A percentile compares a stretch with the other conserved stretches of the same genome.
phyloP scores from a whole-genome alignment of 2,888 invertebrate genomes.

The Anarsia innoxiella region DNA sequence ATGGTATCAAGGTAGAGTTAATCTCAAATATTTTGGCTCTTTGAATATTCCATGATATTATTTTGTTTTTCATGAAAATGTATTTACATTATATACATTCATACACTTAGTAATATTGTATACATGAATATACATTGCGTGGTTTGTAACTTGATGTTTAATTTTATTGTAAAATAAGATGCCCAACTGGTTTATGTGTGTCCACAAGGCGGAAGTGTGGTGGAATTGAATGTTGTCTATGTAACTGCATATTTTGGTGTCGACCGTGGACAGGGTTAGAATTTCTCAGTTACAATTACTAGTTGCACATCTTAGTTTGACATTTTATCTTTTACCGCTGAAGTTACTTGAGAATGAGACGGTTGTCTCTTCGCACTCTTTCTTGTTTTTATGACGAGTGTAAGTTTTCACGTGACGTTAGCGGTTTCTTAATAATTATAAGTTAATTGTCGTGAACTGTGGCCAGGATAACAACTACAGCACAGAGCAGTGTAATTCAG shows the following conservation, averaged over 20 bases:
- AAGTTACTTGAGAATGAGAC: slow-evolving; percentile 57
- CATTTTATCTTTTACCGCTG: slow-evolving; percentile 53
- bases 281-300: slow-evolving; percentile 45
- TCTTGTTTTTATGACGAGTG: slow-evolving; percentile 43
- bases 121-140: slow-evolving; percentile 74
- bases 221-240: slow-evolving; percentile 48
- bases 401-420: slow-evolving; percentile 57
- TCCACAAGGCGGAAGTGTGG: slow-evolving; percentile 41
- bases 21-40: slow-evolving; percentile 75
- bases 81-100: slow-evolving; percentile 73
- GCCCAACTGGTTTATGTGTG: slow-evolving; percentile 60
- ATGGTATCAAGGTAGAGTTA: slow-evolving; percentile 74
- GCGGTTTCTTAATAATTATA: slow-evolving; percentile 62
- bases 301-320: slow-evolving; percentile 71
- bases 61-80: slow-evolving; percentile 73
- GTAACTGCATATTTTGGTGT: slow-evolving; percentile 30
- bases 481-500: slow-evolving; percentile 69
- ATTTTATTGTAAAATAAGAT: slow-evolving; percentile 70
- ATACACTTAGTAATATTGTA: slow-evolving; percentile 73
- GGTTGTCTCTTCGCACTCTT: slow-evolving; percentile 43
- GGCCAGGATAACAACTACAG: slow-evolving; percentile 71
- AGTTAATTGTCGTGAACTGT: slow-evolving; percentile 69
- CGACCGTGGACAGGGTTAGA: slow-evolving; percentile 45
- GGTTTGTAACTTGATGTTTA: slow-evolving; percentile 72
- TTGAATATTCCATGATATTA: slow-evolving; percentile 76